Percentiles rank a stretch among this genome's conserved stretches.
These are phyloP conservation scores for Argya squamiceps DNA, from an alignment of 2,797 vertebrate species.

Conservation along the genomic window DNA sequence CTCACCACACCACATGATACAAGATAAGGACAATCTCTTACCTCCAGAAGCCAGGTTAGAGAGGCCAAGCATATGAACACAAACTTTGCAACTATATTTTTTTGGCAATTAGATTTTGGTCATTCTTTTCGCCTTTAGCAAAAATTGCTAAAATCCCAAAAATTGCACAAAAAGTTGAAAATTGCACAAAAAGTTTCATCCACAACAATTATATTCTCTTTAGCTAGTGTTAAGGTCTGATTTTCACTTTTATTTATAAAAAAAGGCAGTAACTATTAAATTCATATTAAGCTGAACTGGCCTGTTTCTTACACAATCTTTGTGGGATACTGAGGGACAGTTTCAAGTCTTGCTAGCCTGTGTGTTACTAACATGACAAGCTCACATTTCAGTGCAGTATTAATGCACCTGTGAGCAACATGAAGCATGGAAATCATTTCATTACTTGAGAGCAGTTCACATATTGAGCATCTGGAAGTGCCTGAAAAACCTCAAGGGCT, in stretches of 20 bases:
- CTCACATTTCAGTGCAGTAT: neutral
- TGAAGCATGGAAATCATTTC: neutral
- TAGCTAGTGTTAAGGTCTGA: neutral
- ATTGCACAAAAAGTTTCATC: neutral
- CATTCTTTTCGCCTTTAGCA: neutral
- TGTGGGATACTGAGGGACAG: neutral
- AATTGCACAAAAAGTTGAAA: neutral
- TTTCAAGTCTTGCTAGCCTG: neutral
- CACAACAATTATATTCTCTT: neutral
- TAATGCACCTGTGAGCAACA: neutral
- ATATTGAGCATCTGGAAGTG: neutral
- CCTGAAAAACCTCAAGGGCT: neutral
- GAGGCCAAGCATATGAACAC: neutral
- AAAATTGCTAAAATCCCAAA: neutral
- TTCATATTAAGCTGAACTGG: neutral
- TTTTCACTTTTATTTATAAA: neutral
- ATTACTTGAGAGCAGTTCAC: neutral
- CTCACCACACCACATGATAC: accelerated
- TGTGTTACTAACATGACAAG: neutral
- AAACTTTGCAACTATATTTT: neutral
- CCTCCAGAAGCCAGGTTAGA: neutral
- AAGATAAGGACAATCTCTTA: neutral
- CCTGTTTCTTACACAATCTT: neutral
- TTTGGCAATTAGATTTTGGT: neutral
- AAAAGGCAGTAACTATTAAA: neutral